Percentiles rank a stretch among this genome's conserved stretches.
Evolutionary conservation across 2,113 vertebrate species (phyloP).

Genomic region (Semnornis frantzii): DNA sequence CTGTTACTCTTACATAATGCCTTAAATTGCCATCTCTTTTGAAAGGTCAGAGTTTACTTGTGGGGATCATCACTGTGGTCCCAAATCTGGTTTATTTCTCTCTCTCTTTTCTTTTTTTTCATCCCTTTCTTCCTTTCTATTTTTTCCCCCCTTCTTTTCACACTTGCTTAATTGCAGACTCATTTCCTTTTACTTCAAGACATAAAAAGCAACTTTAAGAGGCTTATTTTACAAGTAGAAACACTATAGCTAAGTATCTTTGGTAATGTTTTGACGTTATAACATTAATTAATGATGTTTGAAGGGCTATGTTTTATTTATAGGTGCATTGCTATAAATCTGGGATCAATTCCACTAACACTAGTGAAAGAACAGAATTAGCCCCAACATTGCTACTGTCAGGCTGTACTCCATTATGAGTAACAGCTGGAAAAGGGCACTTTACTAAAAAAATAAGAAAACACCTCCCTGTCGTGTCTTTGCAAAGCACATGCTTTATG

Average conservation of each 20-base stretch:
- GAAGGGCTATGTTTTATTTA: slow-evolving; percentile 48
- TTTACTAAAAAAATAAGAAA: slow-evolving; percentile 28
- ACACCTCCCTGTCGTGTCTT: neutral
- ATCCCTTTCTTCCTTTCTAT: neutral
- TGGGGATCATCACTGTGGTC: slow-evolving; percentile 8
- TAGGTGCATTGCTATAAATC: slow-evolving; percentile 49
- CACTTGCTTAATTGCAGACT: slow-evolving; percentile 16
- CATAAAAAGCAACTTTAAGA: slow-evolving; percentile 22
- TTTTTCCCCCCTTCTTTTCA: neutral
- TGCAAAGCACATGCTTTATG: slow-evolving; percentile 20
- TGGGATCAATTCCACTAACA: slow-evolving; percentile 50
- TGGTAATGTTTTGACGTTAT: slow-evolving; percentile 37
- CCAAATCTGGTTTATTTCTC: neutral
- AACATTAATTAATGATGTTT: slow-evolving; percentile 62
- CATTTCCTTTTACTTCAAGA: neutral
- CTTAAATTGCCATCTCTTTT: slow-evolving; percentile 45
- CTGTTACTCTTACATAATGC: slow-evolving; percentile 62
- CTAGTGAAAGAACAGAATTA: slow-evolving; percentile 41
- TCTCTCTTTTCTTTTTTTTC: neutral
- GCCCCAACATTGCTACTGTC: neutral
- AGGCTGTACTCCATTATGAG: slow-evolving; percentile 12
- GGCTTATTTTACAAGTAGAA: slow-evolving; percentile 41
- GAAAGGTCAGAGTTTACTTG: slow-evolving; percentile 57
- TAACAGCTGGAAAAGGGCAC: slow-evolving; percentile 40
- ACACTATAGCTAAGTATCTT: slow-evolving; percentile 57